Evolutionary conservation across 1,140 invertebrate genomes (phyloP).

Genomic region (Episyrphus balteatus): DNA sequence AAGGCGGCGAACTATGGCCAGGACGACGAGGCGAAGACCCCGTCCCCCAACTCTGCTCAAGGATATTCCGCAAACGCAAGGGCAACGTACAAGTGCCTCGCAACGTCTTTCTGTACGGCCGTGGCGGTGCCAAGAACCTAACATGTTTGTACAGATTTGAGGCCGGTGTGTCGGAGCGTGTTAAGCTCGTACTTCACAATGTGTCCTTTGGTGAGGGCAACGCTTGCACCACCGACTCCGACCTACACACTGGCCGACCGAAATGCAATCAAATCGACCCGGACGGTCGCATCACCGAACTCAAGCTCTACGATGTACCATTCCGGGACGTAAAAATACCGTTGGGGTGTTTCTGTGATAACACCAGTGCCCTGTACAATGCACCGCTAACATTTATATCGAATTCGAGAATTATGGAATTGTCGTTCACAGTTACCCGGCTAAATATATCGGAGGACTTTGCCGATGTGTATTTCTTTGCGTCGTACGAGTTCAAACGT

Average conservation of each 20-base stretch:
- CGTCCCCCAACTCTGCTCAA: conserved; percentile 43
- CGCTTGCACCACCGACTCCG: conserved; percentile 55
- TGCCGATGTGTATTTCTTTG: conserved; percentile 54
- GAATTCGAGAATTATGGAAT: conserved; percentile 48
- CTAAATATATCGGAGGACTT: conserved; percentile 62
- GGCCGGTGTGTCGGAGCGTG: conserved; percentile 49
- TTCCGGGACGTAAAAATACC: conserved; percentile 51
- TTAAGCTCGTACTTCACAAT: conserved; percentile 54
- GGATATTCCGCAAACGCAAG: conserved; percentile 35
- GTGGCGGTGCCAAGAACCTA: conserved; percentile 60
- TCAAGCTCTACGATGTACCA: conserved; percentile 52
- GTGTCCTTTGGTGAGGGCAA: conserved; percentile 54
- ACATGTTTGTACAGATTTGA: conserved; percentile 64
- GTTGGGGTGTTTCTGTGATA: conserved; percentile 55
- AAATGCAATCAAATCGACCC: conserved; percentile 40
- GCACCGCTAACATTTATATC: conserved; percentile 51
- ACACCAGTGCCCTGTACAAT: conserved; percentile 41
- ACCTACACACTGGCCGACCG: conserved; percentile 56
- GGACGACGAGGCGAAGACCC: conserved; percentile 49
- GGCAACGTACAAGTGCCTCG: conserved; percentile 38
- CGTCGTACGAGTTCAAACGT: conserved; percentile 53
- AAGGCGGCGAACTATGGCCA: conserved; percentile 56
- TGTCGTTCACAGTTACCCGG: conserved; percentile 49
- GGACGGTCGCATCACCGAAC: conserved; percentile 43
- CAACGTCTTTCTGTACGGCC: conserved; percentile 65